Conservation (phyloP, 2,888 invertebrate genomes). For the Tachina grossa region DNA sequence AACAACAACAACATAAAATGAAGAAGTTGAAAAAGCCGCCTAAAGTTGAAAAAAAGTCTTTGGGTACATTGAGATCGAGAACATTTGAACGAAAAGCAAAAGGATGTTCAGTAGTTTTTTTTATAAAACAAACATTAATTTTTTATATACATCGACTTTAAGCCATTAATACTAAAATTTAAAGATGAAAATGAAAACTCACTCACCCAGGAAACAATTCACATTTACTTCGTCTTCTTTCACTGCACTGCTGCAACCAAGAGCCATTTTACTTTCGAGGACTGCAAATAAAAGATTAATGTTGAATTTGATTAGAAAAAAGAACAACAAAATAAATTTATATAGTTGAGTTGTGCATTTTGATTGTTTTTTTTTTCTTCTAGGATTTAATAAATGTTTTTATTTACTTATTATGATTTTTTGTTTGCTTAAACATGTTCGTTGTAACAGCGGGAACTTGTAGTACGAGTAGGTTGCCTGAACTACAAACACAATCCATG, state of each 20-base stretch:
- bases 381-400: conserved; percentile 59
- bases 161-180: conserved; percentile 24
- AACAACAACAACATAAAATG: conserved; percentile 48
- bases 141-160: background rate
- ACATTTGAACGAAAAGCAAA: conserved; percentile 17
- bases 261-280: conserved; percentile 2
- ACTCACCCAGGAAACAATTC: conserved; percentile 62
- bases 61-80: conserved; percentile 14
- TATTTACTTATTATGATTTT: conserved; percentile 66
- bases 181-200: conserved; percentile 57
- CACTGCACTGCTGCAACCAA: conserved; percentile 9
- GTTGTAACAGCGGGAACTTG: conserved; percentile 55
- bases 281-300: conserved; percentile 66
- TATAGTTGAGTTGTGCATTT: conserved; percentile 13
- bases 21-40: conserved; percentile 53
- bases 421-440: conserved; percentile 65
- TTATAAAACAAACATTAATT: background rate
- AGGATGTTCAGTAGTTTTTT: conserved; percentile 35
- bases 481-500: conserved; percentile 27
- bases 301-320: conserved; percentile 66
- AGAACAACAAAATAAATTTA: conserved; percentile 35
- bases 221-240: conserved; percentile 39
- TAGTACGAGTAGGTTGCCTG: background rate
- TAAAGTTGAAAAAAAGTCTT: conserved; percentile 14
- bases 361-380: conserved; percentile 30